Percentiles rank a stretch among this genome's conserved stretches.
Conservation (phyloP, 2,113 vertebrate species). For the Vulpes ferrilata region DNA sequence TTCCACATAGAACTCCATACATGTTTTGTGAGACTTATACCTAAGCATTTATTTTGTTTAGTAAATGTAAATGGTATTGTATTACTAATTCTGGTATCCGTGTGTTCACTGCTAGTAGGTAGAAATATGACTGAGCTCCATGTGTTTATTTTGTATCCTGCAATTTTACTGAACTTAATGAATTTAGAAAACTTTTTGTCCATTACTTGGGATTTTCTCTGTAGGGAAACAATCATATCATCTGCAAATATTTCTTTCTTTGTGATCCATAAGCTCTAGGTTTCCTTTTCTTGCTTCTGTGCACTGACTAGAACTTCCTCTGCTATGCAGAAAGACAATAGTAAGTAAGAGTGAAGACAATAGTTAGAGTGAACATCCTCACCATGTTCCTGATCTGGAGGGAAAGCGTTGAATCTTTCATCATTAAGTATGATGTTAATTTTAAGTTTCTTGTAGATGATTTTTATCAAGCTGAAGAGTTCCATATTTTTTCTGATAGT, state of each 20-base stretch:
- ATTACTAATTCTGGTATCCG: background rate
- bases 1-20: background rate
- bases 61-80: background rate
- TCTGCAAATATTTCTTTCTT: background rate
- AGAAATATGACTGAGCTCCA: background rate
- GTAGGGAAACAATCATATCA: background rate
- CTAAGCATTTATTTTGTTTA: background rate
- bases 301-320: background rate
- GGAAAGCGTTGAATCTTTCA: background rate
- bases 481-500: background rate
- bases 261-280: background rate
- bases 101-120: background rate
- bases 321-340: background rate
- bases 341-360: background rate
- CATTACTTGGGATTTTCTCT: background rate
- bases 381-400: background rate
- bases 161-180: background rate
- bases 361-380: background rate
- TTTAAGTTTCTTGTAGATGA: background rate
- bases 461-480: background rate
- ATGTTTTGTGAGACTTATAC: background rate
- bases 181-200: background rate
- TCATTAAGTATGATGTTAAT: background rate
- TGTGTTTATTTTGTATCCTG: background rate
- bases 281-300: background rate